phyloP scores from a whole-genome alignment of 2,888 invertebrate species.

The Drosophila meridionalis region DNA sequence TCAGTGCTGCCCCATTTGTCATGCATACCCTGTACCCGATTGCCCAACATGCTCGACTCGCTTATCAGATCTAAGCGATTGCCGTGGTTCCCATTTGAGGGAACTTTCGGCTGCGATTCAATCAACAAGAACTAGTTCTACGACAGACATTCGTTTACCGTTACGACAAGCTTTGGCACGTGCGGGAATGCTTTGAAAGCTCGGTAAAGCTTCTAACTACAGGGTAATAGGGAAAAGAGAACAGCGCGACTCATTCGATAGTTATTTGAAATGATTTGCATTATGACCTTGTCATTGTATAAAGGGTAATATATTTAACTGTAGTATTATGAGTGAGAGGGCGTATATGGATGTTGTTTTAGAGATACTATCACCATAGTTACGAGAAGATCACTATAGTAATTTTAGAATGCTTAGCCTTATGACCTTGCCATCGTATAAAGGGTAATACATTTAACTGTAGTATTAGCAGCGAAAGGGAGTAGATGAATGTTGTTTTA shows the following conservation, averaged over 20 bases:
- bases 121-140: conserved; percentile 4
- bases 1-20: conserved; percentile 23
- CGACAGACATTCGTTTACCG: not conserved
- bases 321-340: not conserved
- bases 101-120: not conserved
- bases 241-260: not conserved
- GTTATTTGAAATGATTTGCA: not conserved
- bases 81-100: not conserved
- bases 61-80: conserved; percentile 34
- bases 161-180: conserved; percentile 10
- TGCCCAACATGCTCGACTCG: conserved; percentile 23
- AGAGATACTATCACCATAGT: not conserved
- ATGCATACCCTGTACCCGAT: conserved; percentile 33
- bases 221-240: not conserved
- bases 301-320: not conserved
- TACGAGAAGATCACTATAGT: not conserved
- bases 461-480: not conserved
- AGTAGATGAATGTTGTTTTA: no score
- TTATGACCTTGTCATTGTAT: not conserved
- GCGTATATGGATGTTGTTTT: not conserved
- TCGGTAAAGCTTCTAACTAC: not conserved
- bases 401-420: not conserved
- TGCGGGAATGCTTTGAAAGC: not conserved
- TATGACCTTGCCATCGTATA: not conserved
- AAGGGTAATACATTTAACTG: not conserved